Evolutionary conservation across 2,113 vertebrate genomes (phyloP).

Genomic region (Brachyhypopomus occidentalis): DNA sequence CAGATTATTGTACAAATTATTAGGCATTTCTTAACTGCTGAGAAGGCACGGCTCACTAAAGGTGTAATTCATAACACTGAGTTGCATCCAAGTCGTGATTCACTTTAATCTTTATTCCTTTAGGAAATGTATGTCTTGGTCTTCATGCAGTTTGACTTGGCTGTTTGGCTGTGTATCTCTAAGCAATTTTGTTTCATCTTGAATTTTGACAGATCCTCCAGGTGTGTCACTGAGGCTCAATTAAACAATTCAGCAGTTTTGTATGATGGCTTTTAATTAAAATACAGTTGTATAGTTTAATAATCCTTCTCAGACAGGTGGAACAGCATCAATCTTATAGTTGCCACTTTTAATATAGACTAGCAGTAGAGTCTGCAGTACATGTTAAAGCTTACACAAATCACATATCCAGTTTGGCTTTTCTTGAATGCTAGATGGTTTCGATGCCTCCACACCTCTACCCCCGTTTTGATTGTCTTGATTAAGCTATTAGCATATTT

Average conservation of each 20-base stretch:
- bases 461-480: not conserved
- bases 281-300: not conserved
- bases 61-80: not conserved
- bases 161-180: not conserved
- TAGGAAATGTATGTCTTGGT: not conserved
- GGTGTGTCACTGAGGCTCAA: not conserved
- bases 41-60: not conserved
- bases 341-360: not conserved
- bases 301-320: not conserved
- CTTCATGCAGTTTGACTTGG: not conserved
- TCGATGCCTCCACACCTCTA: not conserved
- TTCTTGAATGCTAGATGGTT: not conserved
- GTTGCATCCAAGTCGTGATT: not conserved
- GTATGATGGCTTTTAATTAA: not conserved
- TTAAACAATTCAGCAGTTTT: conserved; percentile 1
- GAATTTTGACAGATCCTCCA: not conserved
- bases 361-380: not conserved
- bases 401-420: not conserved
- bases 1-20: not conserved
- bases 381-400: not conserved
- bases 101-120: not conserved
- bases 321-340: not conserved
- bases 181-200: not conserved
- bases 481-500: conserved; percentile 1
- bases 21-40: not conserved